phyloP scores from a whole-genome alignment of 2,888 invertebrate genomes.

The Drosophila austrosaltans region DNA sequence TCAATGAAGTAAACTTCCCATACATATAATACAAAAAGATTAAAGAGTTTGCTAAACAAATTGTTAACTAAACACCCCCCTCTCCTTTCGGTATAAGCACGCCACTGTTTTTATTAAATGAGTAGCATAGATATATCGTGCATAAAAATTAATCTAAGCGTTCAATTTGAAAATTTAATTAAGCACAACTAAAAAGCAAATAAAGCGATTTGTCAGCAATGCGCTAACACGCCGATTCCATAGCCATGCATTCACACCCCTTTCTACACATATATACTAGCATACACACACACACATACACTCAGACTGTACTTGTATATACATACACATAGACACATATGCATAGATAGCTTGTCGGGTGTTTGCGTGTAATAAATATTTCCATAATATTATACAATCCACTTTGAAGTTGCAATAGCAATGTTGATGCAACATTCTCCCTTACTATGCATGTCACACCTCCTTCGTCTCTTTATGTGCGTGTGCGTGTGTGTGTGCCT shows the following conservation, averaged over 20 bases:
- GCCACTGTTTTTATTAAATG: background rate
- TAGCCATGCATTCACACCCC: slow-evolving; percentile 9
- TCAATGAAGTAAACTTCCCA: too few relatives aligned
- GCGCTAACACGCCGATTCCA: slow-evolving; percentile 37
- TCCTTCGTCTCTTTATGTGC: slow-evolving; percentile 6
- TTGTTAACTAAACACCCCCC: background rate
- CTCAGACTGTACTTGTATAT: background rate
- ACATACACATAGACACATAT: slow-evolving; percentile 7
- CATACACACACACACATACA: background rate
- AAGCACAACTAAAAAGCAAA: slow-evolving; percentile 64
- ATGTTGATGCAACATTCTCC: slow-evolving; percentile 40
- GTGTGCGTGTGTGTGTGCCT: slow-evolving; percentile 26
- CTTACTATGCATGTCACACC: slow-evolving; percentile 23
- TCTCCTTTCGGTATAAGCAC: background rate
- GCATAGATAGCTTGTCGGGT: slow-evolving; percentile 24
- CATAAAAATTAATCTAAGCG: slow-evolving; percentile 42
- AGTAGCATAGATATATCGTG: slow-evolving; percentile 19
- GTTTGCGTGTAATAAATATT: slow-evolving; percentile 68
- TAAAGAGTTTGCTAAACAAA: background rate
- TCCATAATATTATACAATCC: slow-evolving; percentile 56
- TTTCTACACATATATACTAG: background rate
- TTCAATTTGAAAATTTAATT: slow-evolving; percentile 65
- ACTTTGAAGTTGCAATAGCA: slow-evolving; percentile 50
- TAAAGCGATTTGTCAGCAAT: slow-evolving; percentile 56
- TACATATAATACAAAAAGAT: background rate